These are phyloP conservation scores for Phytoseiulus persimilis DNA, from an alignment of 2,888 invertebrate genomes.

Conservation along the genomic window DNA sequence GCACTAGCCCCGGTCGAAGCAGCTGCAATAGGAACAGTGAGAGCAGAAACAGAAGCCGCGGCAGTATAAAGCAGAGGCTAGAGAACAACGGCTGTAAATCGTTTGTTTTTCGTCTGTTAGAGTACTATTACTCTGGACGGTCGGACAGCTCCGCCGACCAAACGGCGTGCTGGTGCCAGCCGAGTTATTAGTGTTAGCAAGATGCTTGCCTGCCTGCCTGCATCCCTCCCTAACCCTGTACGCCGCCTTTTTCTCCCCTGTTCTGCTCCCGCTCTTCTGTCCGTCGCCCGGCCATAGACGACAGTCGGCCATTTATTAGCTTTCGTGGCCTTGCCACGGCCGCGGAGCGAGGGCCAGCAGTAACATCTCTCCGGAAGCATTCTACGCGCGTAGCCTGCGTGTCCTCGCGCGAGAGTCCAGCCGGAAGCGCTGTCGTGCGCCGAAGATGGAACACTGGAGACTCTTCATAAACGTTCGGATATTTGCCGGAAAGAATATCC, in stretches of 20 bases:
- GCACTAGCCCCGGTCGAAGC: background rate
- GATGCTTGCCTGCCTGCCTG: background rate
- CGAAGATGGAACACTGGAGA: background rate
- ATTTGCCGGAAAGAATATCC: background rate
- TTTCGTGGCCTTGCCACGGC: background rate
- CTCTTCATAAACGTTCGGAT: background rate
- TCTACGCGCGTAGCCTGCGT: background rate
- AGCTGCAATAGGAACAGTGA: background rate
- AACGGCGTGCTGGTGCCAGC: background rate
- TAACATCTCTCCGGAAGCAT: background rate
- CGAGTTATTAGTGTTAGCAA: background rate
- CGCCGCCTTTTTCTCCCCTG: background rate
- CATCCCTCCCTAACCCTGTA: background rate
- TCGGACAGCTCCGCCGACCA: background rate
- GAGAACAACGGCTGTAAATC: conserved; percentile 5
- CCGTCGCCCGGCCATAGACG: background rate
- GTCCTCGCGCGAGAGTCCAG: background rate
- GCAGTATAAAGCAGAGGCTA: background rate
- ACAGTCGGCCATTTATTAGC: background rate
- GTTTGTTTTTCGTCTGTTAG: background rate
- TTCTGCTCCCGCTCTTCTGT: background rate
- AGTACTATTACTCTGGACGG: background rate
- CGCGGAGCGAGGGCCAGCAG: background rate
- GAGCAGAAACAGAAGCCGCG: background rate
- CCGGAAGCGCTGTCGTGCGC: background rate